A percentile compares a stretch with the other conserved stretches of the same genome.
These are phyloP conservation scores for Drosophila pandora DNA, from an alignment of 1,140 invertebrate genomes.

Conservation along the genomic window DNA sequence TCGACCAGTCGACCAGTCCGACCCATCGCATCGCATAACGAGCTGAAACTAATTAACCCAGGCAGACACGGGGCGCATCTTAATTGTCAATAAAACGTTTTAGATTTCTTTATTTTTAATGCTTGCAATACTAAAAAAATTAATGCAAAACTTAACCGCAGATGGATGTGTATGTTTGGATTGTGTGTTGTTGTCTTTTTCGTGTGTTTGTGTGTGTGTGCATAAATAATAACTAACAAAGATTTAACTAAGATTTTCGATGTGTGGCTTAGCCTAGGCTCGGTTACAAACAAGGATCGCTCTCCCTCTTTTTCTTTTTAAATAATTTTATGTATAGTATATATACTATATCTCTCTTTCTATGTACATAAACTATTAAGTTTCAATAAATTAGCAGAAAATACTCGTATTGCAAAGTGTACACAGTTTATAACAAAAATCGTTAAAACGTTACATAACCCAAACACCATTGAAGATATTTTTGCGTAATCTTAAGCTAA, in stretches of 20 bases:
- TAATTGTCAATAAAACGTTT: slow-evolving; percentile 77
- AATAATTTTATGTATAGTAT: slow-evolving; percentile 4
- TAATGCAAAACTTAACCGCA: slow-evolving; percentile 64
- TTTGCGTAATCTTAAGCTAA: slow-evolving; percentile 49
- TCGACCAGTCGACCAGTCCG: slow-evolving; percentile 1
- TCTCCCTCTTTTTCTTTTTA: slow-evolving; percentile 20
- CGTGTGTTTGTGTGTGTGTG: slow-evolving; percentile 46
- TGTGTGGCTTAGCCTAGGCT: slow-evolving; percentile 53
- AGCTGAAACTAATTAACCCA: slow-evolving; percentile 73
- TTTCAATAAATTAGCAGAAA: slow-evolving; percentile 78
- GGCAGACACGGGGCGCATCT: slow-evolving; percentile 45
- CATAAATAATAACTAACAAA: slow-evolving; percentile 82
- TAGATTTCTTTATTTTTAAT: slow-evolving; percentile 76
- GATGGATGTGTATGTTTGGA: slow-evolving; percentile 48
- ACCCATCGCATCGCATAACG: slow-evolving; percentile 40
- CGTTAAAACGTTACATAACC: slow-evolving; percentile 66
- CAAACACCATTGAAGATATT: slow-evolving; percentile 71
- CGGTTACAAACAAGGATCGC: slow-evolving; percentile 45
- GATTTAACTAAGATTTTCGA: slow-evolving; percentile 70
- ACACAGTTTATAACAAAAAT: slow-evolving; percentile 65
- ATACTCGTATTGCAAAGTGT: slow-evolving; percentile 70
- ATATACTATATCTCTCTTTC: slow-evolving; percentile 4
- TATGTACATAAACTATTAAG: slow-evolving; percentile 51
- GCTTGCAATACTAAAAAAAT: slow-evolving; percentile 74
- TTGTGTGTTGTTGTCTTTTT: slow-evolving; percentile 19